Conservation (phyloP, 2,888 invertebrate species). For the Trissolcus brochymenae region DNA sequence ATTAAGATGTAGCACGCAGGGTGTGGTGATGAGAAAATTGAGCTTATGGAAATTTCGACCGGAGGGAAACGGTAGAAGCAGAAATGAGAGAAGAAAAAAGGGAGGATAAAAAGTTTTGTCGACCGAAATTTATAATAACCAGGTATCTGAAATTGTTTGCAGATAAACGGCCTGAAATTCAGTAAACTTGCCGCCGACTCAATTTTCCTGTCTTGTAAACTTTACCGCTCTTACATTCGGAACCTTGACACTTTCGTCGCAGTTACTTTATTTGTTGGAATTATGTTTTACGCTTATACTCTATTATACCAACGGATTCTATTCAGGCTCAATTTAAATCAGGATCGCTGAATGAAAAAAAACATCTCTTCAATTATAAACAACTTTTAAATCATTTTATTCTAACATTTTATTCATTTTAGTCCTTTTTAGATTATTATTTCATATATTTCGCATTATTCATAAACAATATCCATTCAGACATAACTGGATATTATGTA, state of each 20-base stretch:
- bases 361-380: too few species aligned
- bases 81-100: constrained; percentile 6
- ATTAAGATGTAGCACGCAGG: constrained; percentile 32
- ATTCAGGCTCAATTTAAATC: too few species aligned
- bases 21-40: constrained; percentile 36
- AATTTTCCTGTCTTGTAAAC: constrained; percentile 15
- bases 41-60: constrained; percentile 38
- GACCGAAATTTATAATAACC: constrained; percentile 26
- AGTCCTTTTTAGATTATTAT: too few species aligned
- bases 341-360: too few species aligned
- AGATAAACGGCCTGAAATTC: constrained; percentile 22
- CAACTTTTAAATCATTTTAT: too few species aligned
- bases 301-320: too few species aligned
- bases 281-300: too few species aligned
- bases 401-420: too few species aligned
- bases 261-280: too few species aligned
- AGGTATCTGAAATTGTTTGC: constrained; percentile 20
- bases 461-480: too few species aligned
- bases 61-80: constrained; percentile 15
- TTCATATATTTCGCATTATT: too few species aligned
- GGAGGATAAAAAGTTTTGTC: constrained; percentile 20
- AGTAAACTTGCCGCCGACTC: constrained; percentile 20
- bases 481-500: too few species aligned
- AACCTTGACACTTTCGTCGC: constrained; percentile 7
- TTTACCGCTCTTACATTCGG: background rate